Conservation (phyloP, 2,888 invertebrate species). For the Netelia inedita region DNA sequence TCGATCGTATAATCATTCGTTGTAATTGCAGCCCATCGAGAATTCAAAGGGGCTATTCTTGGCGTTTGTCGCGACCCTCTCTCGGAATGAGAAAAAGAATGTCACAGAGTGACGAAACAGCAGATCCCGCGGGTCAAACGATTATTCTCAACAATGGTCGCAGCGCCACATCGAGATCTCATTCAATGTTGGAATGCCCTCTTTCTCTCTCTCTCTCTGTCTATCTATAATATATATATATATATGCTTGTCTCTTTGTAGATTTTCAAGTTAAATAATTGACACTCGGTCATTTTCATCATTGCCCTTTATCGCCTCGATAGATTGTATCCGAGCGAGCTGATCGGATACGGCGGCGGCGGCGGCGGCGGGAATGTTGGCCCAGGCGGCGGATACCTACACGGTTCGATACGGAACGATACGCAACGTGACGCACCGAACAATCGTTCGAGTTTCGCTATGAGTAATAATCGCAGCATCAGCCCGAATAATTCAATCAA, state of each 20-base stretch:
- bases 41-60: constrained; percentile 90
- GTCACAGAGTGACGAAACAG: constrained; percentile 84
- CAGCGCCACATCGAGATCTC: constrained; percentile 79
- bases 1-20: neutral
- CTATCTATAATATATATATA: no score
- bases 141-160: constrained; percentile 84
- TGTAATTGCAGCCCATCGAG: constrained; percentile 80
- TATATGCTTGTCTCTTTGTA: no score
- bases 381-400: constrained; percentile 78
- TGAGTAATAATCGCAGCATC: constrained; percentile 87
- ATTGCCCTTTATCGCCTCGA: neutral
- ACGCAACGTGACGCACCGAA: constrained; percentile 91
- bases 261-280: neutral
- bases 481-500: constrained; percentile 91
- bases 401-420: constrained; percentile 89
- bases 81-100: constrained; percentile 88
- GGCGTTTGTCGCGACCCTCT: constrained; percentile 91
- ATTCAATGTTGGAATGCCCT: constrained; percentile 78
- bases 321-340: constrained; percentile 67
- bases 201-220: neutral
- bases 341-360: constrained; percentile 71
- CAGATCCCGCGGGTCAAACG: constrained; percentile 83
- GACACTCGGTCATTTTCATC: neutral
- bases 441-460: constrained; percentile 87
- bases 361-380: constrained; percentile 77